These are phyloP conservation scores for Egretta garzetta DNA, from an alignment of 2,113 vertebrate genomes.

Conservation along the genomic window DNA sequence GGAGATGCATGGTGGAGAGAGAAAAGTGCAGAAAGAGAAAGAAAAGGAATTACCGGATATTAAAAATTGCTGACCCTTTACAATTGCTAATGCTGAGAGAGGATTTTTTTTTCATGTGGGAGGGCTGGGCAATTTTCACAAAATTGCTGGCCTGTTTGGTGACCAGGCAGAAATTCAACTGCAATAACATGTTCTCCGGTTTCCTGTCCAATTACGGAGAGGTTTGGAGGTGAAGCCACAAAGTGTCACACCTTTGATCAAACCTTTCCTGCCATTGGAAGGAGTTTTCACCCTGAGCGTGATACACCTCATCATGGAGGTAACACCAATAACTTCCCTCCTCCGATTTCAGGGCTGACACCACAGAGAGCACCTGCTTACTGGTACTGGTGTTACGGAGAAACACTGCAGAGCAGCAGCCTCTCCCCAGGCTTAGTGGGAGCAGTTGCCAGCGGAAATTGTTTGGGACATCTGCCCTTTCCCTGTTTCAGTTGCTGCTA, in stretches of 20 bases:
- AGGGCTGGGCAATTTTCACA: constrained; percentile 44
- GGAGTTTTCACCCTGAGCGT: background rate
- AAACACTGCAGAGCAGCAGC: background rate
- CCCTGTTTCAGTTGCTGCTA: background rate
- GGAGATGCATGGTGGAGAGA: background rate
- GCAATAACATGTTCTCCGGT: constrained; percentile 41
- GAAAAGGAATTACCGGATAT: background rate
- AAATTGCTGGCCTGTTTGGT: constrained; percentile 33
- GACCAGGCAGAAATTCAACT: constrained; percentile 52
- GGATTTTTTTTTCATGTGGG: constrained; percentile 9
- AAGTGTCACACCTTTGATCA: constrained; percentile 34
- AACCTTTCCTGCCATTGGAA: constrained; percentile 8
- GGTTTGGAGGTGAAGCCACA: constrained; percentile 29
- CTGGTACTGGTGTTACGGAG: background rate
- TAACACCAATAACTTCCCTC: background rate
- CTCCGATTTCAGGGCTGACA: background rate
- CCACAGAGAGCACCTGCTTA: constrained; percentile 12
- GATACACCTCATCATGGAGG: background rate
- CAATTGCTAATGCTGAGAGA: background rate
- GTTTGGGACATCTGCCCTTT: background rate
- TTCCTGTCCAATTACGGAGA: background rate
- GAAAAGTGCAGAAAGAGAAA: background rate
- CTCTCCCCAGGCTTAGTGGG: background rate
- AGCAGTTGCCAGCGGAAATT: background rate
- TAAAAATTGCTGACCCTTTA: constrained; percentile 37